These are phyloP conservation scores for Taphrorychus bicolor DNA, from an alignment of 2,888 invertebrate genomes.

Conservation along the genomic window DNA sequence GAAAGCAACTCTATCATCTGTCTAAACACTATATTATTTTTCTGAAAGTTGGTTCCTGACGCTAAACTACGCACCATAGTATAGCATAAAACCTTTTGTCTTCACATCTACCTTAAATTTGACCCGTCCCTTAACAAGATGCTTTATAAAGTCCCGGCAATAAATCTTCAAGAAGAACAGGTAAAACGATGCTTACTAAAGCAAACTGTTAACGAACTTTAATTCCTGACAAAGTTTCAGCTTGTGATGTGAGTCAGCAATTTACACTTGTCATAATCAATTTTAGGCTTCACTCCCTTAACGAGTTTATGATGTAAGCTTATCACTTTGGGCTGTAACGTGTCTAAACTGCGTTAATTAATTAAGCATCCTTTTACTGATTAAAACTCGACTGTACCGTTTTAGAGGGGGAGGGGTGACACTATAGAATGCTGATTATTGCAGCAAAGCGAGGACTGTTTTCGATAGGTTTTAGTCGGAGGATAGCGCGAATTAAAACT, in stretches of 20 bases:
- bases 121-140: neutral
- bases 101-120: too few relatives aligned
- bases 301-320: slow-evolving; percentile 22
- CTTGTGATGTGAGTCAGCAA: slow-evolving; percentile 17
- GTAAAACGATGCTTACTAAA: slow-evolving; percentile 6
- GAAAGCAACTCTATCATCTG: too few relatives aligned
- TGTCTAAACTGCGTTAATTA: slow-evolving; percentile 19
- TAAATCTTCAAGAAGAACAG: neutral
- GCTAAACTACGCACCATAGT: too few relatives aligned
- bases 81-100: too few relatives aligned
- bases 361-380: slow-evolving; percentile 1
- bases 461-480: neutral
- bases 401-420: neutral
- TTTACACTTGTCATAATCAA: slow-evolving; percentile 35
- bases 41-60: too few relatives aligned
- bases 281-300: slow-evolving; percentile 23
- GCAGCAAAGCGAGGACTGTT: too few relatives aligned
- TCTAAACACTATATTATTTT: too few relatives aligned
- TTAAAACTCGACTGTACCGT: neutral
- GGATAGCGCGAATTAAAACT: slow-evolving; percentile 3
- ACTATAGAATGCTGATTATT: too few relatives aligned
- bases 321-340: slow-evolving; percentile 22
- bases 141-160: neutral
- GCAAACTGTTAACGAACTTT: slow-evolving; percentile 5
- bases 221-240: slow-evolving; percentile 19